Percentiles rank a stretch among this genome's conserved stretches.
These are phyloP conservation scores for Rhabdomys dilectus DNA, from an alignment of 2,113 vertebrate genomes.

Conservation along the genomic window DNA sequence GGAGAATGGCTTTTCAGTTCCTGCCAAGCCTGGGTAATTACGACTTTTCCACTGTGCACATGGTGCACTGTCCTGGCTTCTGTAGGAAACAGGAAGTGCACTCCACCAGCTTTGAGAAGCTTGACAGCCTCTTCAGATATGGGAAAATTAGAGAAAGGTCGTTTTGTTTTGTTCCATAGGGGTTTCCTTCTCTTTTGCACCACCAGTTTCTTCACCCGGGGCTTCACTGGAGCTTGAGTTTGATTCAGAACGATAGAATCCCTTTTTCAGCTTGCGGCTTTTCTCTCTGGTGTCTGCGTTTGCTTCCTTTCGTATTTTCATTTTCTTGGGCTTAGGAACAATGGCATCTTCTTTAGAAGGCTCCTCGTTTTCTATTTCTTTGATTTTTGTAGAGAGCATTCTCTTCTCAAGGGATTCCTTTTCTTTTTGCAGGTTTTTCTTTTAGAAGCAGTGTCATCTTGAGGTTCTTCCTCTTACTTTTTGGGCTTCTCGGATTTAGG, in stretches of 20 bases:
- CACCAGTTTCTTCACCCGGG: conserved; percentile 61
- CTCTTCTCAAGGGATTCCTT: conserved; percentile 65
- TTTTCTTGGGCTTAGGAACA: conserved; percentile 83
- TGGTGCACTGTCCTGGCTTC: conserved; percentile 93
- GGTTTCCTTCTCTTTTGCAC: conserved; percentile 84
- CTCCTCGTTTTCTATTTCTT: conserved; percentile 65
- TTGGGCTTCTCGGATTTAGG: conserved; percentile 71
- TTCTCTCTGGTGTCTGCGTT: conserved; percentile 67
- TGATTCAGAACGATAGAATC: conserved; percentile 64
- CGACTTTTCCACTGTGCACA: conserved; percentile 93
- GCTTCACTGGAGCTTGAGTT: conserved; percentile 79
- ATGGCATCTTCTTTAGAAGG: conserved; percentile 57
- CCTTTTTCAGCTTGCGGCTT: conserved; percentile 51
- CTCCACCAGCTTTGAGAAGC: conserved; percentile 91
- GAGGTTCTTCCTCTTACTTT: conserved; percentile 73
- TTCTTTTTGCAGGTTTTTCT: conserved; percentile 79
- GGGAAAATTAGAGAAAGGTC: conserved; percentile 87
- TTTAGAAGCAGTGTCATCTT: conserved; percentile 75
- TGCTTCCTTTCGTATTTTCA: conserved; percentile 29
- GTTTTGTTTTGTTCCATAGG: conserved; percentile 86
- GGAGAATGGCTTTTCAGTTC: conserved; percentile 97
- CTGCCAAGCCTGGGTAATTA: conserved; percentile 95
- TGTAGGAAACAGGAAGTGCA: conserved; percentile 95
- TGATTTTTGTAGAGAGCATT: conserved; percentile 76
- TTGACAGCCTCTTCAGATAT: conserved; percentile 85